phyloP scores from a whole-genome alignment of 2,797 vertebrate species.

The Rhodeus uyekii region DNA sequence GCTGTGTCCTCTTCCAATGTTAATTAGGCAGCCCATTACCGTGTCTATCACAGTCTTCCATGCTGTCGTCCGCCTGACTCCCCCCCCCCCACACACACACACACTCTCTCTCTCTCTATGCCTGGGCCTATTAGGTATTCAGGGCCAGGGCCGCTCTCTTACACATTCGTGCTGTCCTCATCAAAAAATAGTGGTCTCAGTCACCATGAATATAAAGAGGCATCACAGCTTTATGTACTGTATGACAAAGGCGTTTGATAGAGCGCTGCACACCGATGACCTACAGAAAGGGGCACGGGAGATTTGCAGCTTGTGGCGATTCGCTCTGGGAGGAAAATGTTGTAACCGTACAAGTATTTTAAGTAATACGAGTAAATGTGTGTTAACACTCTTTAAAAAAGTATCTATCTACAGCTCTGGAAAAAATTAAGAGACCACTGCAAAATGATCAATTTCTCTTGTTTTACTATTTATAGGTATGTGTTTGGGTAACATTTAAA shows the following conservation, averaged over 20 bases:
- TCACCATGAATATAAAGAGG: conserved; percentile 64
- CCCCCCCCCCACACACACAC: neutral
- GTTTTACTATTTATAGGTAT: no score
- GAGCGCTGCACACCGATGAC: conserved; percentile 53
- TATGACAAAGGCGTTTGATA: conserved; percentile 61
- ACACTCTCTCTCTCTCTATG: conserved; percentile 17
- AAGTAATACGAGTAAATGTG: conserved; percentile 24
- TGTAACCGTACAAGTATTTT: conserved; percentile 36
- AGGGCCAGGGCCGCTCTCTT: conserved; percentile 52
- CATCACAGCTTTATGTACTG: conserved; percentile 60
- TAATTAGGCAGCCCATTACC: conserved; percentile 66
- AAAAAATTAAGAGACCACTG: no score
- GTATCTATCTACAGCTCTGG: no score
- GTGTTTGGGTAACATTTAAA: no score
- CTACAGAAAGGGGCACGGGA: conserved; percentile 44
- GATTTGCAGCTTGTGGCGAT: conserved; percentile 22
- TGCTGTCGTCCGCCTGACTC: conserved; percentile 35
- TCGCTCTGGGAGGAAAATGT: neutral
- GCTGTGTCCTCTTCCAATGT: conserved; percentile 64
- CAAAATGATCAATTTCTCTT: no score
- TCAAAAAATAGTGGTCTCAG: conserved; percentile 65
- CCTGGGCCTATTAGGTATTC: conserved; percentile 58
- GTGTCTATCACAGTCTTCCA: conserved; percentile 62
- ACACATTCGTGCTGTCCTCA: conserved; percentile 65
- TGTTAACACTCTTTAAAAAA: neutral